Evolutionary conservation across 2,113 vertebrate species (phyloP).

Genomic region (Psilopsiagon aymara): DNA sequence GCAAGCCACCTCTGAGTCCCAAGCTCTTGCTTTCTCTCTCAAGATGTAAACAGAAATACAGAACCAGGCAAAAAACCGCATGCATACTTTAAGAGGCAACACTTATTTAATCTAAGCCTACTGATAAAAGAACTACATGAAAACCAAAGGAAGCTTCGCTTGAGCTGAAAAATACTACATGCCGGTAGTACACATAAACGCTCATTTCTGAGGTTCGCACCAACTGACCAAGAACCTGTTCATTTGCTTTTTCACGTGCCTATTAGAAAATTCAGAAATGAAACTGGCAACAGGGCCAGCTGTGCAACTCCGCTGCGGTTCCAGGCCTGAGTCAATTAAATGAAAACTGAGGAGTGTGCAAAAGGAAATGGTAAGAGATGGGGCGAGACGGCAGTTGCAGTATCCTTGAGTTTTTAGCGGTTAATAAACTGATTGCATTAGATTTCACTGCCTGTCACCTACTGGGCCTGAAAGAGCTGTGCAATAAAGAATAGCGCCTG

Average conservation of each 20-base stretch:
- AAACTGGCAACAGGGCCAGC: not conserved
- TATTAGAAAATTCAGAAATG: not conserved
- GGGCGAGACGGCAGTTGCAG: not conserved
- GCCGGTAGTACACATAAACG: rapidly evolving
- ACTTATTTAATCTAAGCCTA: not conserved
- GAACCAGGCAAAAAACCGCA: not conserved
- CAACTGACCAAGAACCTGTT: not conserved
- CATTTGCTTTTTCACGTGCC: not conserved
- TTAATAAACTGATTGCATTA: not conserved
- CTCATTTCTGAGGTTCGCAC: not conserved
- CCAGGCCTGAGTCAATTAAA: not conserved
- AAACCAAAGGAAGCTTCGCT: not conserved
- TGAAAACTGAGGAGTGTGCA: not conserved
- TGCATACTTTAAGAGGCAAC: not conserved
- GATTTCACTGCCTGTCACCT: not conserved
- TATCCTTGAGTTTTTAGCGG: not conserved
- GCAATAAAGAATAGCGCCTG: not conserved
- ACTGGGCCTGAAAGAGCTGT: not conserved
- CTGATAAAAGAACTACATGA: not conserved
- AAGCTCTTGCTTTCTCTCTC: not conserved
- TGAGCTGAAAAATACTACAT: not conserved
- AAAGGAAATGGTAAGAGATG: not conserved
- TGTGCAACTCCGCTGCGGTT: not conserved
- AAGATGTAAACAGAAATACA: not conserved
- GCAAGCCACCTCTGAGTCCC: not conserved